These are phyloP conservation scores for Erebia palarica DNA, from an alignment of 2,888 invertebrate genomes.

Conservation along the genomic window DNA sequence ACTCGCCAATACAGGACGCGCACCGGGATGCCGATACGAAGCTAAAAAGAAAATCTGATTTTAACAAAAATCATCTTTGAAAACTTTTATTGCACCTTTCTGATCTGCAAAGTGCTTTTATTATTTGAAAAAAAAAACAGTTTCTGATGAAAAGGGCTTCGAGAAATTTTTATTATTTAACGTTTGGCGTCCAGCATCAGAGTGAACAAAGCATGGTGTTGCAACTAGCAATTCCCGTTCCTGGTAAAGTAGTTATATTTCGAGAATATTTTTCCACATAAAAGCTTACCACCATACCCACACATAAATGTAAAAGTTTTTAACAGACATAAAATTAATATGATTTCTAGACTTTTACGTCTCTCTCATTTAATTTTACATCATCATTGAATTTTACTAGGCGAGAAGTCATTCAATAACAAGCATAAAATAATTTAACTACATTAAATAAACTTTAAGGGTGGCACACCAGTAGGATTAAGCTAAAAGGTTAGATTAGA, in stretches of 20 bases:
- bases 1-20: slow-evolving; percentile 94
- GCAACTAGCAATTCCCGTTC: too few relatives aligned
- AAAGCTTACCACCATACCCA: too few relatives aligned
- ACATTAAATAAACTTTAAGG: neutral
- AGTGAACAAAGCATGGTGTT: too few relatives aligned
- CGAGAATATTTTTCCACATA: too few relatives aligned
- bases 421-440: neutral
- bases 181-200: too few relatives aligned
- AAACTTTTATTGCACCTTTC: neutral
- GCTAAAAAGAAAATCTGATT: slow-evolving; percentile 49
- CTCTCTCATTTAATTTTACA: too few relatives aligned
- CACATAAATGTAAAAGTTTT: too few relatives aligned
- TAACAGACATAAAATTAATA: neutral
- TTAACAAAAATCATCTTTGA: neutral
- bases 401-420: neutral
- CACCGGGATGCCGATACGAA: slow-evolving; percentile 86
- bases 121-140: too few relatives aligned
- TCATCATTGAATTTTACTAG: neutral
- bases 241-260: too few relatives aligned
- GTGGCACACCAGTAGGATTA: neutral
- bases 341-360: neutral
- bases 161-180: too few relatives aligned
- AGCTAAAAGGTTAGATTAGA: slow-evolving; percentile 16
- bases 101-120: neutral
- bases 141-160: too few relatives aligned